Base-by-base conservation (phyloP, 2,888 invertebrate species). In the Euplexia lucipara region DNA sequence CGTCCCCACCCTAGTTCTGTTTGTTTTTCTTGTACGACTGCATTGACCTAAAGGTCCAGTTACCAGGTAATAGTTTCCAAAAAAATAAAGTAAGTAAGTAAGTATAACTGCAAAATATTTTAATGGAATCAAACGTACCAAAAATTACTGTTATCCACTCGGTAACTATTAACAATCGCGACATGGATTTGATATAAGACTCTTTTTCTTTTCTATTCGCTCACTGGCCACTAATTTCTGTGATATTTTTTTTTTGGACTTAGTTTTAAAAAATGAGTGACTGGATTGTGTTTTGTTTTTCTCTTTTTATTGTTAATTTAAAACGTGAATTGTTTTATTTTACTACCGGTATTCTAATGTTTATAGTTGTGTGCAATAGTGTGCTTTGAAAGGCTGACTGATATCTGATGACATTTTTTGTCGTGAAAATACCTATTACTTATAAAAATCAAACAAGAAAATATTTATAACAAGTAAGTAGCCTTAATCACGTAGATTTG, bases 11-110 rank as follows among this genome's bases (percentile, higher is more conserved):
- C 35, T 45, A 45, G 10, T 41, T 8, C 9, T 53, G 42, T 72
- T 65, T 77, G 56, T 60, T 72, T 71, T 74, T 59, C 34, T 71
- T 37, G 14, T 49, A 35, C 34, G 35, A 9, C 34, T n/a, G n/a
- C n/a, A n/a, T n/a, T n/a, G n/a, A n/a, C n/a, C n/a, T n/a, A n/a
- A n/a, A n/a, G n/a, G n/a, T n/a, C n/a, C n/a, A n/a, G n/a, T n/a
- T n/a, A n/a, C n/a, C n/a, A n/a, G n/a, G n/a, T n/a, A n/a, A n/a
- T n/a, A n/a, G n/a, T n/a, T n/a, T n/a, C n/a, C n/a, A n/a, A n/a
- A n/a, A n/a, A n/a, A n/a, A n/a, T n/a, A n/a, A n/a, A n/a, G n/a
- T n/a, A n/a, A n/a, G n/a, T n/a, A n/a, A n/a, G n/a, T n/a, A n/a
- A n/a, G n/a, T n/a, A n/a, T n/a, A n/a, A n/a, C n/a, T 71, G 41